Conservation (phyloP, 2,888 invertebrate genomes). For the Hybos culiciformis region DNA sequence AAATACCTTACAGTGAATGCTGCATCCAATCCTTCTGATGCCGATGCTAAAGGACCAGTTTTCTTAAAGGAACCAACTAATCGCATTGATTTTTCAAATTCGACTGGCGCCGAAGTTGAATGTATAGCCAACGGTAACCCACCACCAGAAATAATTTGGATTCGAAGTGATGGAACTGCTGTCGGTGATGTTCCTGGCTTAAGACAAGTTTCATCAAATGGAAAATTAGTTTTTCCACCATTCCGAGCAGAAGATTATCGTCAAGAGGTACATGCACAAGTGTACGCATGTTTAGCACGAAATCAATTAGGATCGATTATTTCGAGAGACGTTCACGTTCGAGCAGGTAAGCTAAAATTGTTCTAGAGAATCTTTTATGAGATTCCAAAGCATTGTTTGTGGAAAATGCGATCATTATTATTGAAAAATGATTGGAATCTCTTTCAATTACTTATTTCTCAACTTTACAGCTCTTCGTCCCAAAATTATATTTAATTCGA, state of each 20-base stretch:
- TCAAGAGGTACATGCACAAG: constrained; percentile 87
- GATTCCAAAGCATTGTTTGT: constrained; percentile 11
- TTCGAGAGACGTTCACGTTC: constrained; percentile 83
- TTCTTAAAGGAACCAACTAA: constrained; percentile 86
- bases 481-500: background rate
- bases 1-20: constrained; percentile 13
- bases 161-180: constrained; percentile 77
- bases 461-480: background rate
- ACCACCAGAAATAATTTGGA: constrained; percentile 85
- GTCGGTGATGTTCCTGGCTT: constrained; percentile 83
- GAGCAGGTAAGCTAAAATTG: constrained; percentile 62
- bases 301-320: constrained; percentile 83
- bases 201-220: constrained; percentile 76
- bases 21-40: constrained; percentile 41
- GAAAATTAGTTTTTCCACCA: constrained; percentile 85
- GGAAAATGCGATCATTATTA: constrained; percentile 6
- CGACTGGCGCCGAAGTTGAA: constrained; percentile 83
- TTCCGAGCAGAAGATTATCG: constrained; percentile 88
- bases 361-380: constrained; percentile 21
- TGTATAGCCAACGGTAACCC: constrained; percentile 86
- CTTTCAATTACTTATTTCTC: too few relatives aligned
- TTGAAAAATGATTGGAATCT: constrained; percentile 4
- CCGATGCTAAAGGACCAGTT: constrained; percentile 74
- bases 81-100: constrained; percentile 86
- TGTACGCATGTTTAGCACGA: constrained; percentile 82